Percentiles rank a stretch among this genome's conserved stretches.
Evolutionary conservation across 2,888 invertebrate species (phyloP).

Genomic region (Pristionchus arcanus): DNA sequence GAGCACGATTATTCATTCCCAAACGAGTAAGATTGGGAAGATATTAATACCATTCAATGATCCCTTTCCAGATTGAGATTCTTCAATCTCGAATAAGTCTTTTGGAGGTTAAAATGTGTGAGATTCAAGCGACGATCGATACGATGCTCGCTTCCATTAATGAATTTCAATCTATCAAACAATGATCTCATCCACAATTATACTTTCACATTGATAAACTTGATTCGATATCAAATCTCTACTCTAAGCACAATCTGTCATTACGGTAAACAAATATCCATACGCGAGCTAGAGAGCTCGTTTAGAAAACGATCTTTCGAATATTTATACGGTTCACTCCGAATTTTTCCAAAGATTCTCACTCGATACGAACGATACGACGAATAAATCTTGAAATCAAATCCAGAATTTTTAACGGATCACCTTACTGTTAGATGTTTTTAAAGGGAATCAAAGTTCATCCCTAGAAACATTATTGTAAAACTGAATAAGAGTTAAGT

Average conservation of each 20-base stretch:
- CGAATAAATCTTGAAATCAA: not conserved
- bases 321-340: not conserved
- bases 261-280: not conserved
- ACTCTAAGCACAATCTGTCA: not conserved
- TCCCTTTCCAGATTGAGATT: not conserved
- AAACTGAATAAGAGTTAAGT: not conserved
- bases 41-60: not conserved
- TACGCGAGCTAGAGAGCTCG: not conserved
- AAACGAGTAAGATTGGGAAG: slow-evolving; percentile 82
- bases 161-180: slow-evolving; percentile 39
- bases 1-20: slow-evolving; percentile 87
- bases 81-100: not conserved
- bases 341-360: not conserved
- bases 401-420: not conserved
- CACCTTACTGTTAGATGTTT: no score
- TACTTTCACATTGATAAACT: not conserved
- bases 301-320: not conserved
- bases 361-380: not conserved
- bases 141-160: slow-evolving; percentile 42
- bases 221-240: not conserved
- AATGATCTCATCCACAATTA: not conserved
- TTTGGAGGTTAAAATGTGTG: slow-evolving; percentile 26
- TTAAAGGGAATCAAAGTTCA: no score
- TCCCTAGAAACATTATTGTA: not conserved
- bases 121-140: slow-evolving; percentile 51